Conservation (phyloP, 2,888 invertebrate species). For the Nephrotoma guestfalica region DNA sequence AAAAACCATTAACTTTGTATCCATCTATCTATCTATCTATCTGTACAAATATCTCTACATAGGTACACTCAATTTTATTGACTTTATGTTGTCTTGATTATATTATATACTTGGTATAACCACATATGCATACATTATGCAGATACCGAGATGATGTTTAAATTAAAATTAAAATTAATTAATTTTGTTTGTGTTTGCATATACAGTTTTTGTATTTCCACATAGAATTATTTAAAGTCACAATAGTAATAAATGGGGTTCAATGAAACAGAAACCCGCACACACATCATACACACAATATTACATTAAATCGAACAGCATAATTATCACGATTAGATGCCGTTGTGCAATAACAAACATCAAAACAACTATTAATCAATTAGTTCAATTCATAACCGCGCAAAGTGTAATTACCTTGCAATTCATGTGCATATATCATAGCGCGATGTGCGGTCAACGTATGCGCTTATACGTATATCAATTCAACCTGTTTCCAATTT, state of each 20-base stretch:
- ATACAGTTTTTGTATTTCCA: background rate
- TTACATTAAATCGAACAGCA: background rate
- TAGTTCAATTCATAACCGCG: background rate
- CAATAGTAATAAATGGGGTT: background rate
- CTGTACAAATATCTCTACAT: background rate
- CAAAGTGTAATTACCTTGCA: background rate
- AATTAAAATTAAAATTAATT: background rate
- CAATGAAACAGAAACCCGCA: background rate
- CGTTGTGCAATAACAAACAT: background rate
- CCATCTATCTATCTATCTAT: background rate
- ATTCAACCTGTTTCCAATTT: background rate
- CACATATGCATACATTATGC: background rate
- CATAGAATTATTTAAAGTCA: background rate
- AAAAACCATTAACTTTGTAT: background rate
- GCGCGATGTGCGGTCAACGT: background rate
- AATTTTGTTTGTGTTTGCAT: background rate
- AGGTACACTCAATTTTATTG: background rate
- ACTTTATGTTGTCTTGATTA: background rate
- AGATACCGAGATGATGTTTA: background rate
- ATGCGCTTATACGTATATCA: background rate
- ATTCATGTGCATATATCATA: background rate
- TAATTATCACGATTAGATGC: background rate
- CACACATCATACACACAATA: background rate
- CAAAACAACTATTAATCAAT: background rate
- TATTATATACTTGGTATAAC: background rate